Base-by-base conservation (phyloP, 2,113 vertebrate species). In the Narcine bancroftii region DNA sequence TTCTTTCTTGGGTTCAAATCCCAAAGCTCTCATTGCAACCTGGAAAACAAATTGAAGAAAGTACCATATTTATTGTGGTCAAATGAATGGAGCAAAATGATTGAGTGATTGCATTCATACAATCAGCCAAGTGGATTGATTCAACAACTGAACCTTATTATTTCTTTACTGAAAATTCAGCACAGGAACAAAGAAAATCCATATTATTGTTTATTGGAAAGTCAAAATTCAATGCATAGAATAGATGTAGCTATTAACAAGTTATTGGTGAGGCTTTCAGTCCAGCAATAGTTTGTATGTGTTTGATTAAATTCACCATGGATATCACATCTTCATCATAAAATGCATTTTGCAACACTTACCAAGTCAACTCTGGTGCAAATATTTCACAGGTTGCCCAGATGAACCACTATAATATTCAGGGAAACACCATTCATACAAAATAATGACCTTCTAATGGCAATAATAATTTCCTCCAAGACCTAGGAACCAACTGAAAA, bases 11-110 rank as follows among this genome's bases (percentile, higher is more conserved):
- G 98, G 98, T 92, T 99, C 98, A 93, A 99, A 99, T 1, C 98
- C 98, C 85, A 99, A 95, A 0, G 98, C 98, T 94, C 98, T 95
- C 98, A 99, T 97, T 42, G 97, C 97, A 75, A 99, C 98, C 97
- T 99, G 94, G 1, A 76, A 93, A 92, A 47, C 36, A 47, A 71
- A 69, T 71, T 42, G 26, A 21, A 69, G 15, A 69, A 69, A 45
- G 24, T 10, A 1, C 17, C 26, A 36, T 69, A 69, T 45, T 69
- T 45, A 10, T 66, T 45, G 24, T 33, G 42, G 89, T 69, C 63
- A 69, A 91, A 21, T 15, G 24, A 45, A 29, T 21, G 29, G 26
- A 69, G 65, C 36, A 42, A 63, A 69, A 71, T 10, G 17, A 69
- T 50, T 47, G 13, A 3, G 17, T 89, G 36, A 36, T 65, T 2